Base-by-base conservation (phyloP, 2,113 vertebrate species). In the Montifringilla adamsi region DNA sequence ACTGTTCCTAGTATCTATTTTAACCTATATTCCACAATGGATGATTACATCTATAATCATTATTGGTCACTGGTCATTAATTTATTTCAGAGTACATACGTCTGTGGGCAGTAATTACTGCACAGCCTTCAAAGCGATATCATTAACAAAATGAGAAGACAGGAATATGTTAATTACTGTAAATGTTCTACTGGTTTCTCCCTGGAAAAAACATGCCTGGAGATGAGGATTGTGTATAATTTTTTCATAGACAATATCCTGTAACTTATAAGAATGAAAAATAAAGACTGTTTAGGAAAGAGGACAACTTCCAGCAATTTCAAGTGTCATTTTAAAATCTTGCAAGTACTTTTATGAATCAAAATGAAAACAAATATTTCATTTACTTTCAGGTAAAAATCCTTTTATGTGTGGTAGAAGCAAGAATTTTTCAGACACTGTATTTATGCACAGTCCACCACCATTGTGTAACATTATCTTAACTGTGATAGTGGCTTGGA, bases 41-140 rank as follows among this genome's bases (percentile, higher is more conserved):
- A 96, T 97, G 87, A 98, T 98, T 98, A 96, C 90, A 94, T 97
- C 93, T 96, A 41, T 97, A 98, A 98, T 97, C 94, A 94, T 97
- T 98, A 97, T 97, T 98, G 97, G 97, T 98, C 98, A 98, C 97
- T 98, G 98, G 97, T 97, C 97, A 98, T 98, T 98, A 98, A 98
- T 98, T 98, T 98, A 97, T 97, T 98, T 97, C 94, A 90, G 96
- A 90, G 41, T 95, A 95, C 91, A 84, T 98, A 98, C 97, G 97
- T 98, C 97, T 89, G 96, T 97, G 97, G 97, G 96, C 97, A 98
- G 97, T 97, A 98, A 98, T 98, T 97, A 98, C 94, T 96, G 85
- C 93, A 96, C 93, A 97, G 96, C 87, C 96, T 98, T 98, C 97
- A 97, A 96, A 98, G 97, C 97, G 80, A 96, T 98, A 98, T 96